Base-by-base conservation (phyloP, 1,140 invertebrate species). In the Aphaenogaster ashmeadi region DNA sequence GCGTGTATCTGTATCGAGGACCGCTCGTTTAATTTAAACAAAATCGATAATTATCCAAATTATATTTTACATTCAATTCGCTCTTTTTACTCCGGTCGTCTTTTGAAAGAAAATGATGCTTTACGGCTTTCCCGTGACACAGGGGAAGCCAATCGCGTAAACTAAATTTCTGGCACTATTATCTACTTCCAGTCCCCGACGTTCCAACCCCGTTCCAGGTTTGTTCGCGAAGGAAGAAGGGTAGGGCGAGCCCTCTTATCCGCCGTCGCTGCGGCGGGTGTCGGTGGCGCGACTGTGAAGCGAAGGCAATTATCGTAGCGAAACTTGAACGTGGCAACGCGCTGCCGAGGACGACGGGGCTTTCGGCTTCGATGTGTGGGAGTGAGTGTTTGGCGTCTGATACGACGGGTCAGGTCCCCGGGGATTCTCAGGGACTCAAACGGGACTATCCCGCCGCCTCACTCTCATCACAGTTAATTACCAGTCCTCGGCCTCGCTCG, bases 271-370 rank as follows among this genome's bases (percentile, higher is more conserved):
- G 78, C 9, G 78, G 78, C 81, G 87, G 83, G 79, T 87, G 90
- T 88, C 80, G 87, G 85, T 87, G 87, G 92, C 93, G 91, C 91
- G 83, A 93, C 93, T 93, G 93, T 93, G 93, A 93, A 94, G 94
- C 93, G 92, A 93, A 94, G 92, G 94, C 94, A 95, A 95, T 95
- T 95, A 95, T 95, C 94, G 93, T 92, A 91, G 93, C 93, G 93
- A 94, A 94, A 94, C 93, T 94, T 94, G 94, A 94, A 94, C 93
- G 93, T 84, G 84, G 84, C 81, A 74, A 52, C 47, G 69, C 80
- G 89, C 71, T 80, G 27, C 75, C 80, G 88, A 90, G 79, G 69
- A 86, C 64, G 91, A 90, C 80, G 88, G 66, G 66, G 78, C 90
- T 87, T 84, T 87, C 72, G 87, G 85, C 41, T 62, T 81, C 91